Conservation (phyloP, 2,888 invertebrate genomes). For the Idaea biselata region DNA sequence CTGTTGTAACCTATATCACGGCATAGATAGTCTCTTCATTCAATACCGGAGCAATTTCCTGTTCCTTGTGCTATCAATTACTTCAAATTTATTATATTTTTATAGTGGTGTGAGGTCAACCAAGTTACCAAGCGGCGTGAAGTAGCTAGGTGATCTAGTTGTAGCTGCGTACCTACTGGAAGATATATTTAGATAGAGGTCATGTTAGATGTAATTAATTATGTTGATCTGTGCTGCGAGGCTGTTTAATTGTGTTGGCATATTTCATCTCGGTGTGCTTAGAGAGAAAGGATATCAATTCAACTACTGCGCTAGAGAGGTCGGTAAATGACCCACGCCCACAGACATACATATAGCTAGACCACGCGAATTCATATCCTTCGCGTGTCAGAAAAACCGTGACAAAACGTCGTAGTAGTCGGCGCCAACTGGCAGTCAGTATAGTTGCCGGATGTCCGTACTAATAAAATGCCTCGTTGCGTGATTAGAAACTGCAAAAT, state of each 20-base stretch:
- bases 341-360: too few species aligned
- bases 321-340: too few species aligned
- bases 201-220: background rate
- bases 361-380: too few species aligned
- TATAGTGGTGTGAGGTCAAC: background rate
- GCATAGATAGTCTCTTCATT: background rate
- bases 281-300: background rate
- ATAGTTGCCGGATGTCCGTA: too few species aligned
- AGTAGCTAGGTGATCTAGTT: background rate
- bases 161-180: too few species aligned
- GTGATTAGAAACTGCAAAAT: too few species aligned
- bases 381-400: too few species aligned
- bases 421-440: too few species aligned
- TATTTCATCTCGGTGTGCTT: background rate
- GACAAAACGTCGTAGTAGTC: too few species aligned
- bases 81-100: background rate
- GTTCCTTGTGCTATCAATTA: background rate
- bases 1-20: background rate
- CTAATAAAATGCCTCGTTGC: too few species aligned
- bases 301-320: too few species aligned
- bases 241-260: background rate
- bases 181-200: background rate
- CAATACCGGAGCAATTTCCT: background rate
- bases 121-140: background rate
- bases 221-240: background rate